Base-by-base conservation (phyloP, 2,888 invertebrate genomes). In the Epicampocera succincta region DNA sequence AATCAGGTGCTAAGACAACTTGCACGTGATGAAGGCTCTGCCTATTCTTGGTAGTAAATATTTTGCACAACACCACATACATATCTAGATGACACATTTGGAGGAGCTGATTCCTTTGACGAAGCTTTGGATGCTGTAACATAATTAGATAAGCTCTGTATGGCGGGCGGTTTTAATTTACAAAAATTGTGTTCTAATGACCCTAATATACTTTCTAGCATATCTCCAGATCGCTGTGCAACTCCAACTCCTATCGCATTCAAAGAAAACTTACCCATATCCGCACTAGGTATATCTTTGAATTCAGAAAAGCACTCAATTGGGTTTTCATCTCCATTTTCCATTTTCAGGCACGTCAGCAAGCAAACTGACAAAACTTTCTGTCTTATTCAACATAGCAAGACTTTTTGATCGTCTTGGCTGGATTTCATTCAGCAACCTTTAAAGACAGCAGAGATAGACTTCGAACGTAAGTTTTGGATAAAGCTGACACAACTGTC, bases 91-190 rank as follows among this genome's bases (percentile, higher is more conserved):
- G 66, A 75, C 13, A 58, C 66, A 60, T 68, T 85, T 69, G 71
- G 77, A 73, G 83, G 87, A 85, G 87, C 87, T 85, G 80, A 85
- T 85, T 75, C 76, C 3, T 3, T 76, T 48, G 68, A 68, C 5
- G 40, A 48, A 40, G 50, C 44, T 60, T 17, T 17, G 12, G 44
- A 52, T 42, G 50, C 21, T 2, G 56, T 8, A 12, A 25, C 0
- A 29, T 52, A 52, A 19, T 13, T 72, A 3, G n/a, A 61, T 3
- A 61, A n/a, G 4, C 25, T 61, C 48, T 72, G 69, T 12, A 46
- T 50, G 25, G 60, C 48, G 21, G 58, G 71, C 50, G 71, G 48
- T 25, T 69, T 46, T 33, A 13, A 33, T 21, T 50, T 60, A 8
- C 58, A 56, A 11, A 69, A 33, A 5, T 56, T 25, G 60, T 25